Percentiles rank a stretch among this genome's conserved stretches.
Evolutionary conservation across 2,888 invertebrate genomes (phyloP).

Genomic region (Drymonia ruficornis): DNA sequence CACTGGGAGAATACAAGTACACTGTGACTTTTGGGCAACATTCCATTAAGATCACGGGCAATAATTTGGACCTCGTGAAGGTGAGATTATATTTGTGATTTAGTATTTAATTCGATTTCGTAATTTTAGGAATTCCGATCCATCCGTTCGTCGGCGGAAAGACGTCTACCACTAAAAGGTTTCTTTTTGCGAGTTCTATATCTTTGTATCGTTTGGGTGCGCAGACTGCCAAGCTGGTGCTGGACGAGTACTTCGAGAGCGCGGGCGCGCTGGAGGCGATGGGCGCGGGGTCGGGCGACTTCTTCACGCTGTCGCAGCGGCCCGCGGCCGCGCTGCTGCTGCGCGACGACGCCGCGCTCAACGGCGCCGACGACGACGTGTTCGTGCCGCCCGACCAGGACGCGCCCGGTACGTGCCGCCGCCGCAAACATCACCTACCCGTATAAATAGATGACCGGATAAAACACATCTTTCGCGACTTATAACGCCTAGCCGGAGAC

Average conservation of each 20-base stretch:
- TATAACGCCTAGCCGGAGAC: no score
- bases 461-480: not conserved
- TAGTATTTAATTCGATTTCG: no score
- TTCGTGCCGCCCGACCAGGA: slow-evolving; percentile 48
- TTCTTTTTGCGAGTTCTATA: not conserved
- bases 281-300: slow-evolving; percentile 80
- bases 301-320: slow-evolving; percentile 82
- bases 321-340: slow-evolving; percentile 78
- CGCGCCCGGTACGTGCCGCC: slow-evolving; percentile 13
- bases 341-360: slow-evolving; percentile 72
- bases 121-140: no score
- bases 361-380: slow-evolving; percentile 78
- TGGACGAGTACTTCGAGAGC: slow-evolving; percentile 93
- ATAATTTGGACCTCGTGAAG: slow-evolving; percentile 93
- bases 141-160: no score
- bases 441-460: not conserved
- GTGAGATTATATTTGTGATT: slow-evolving; percentile 65
- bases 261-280: slow-evolving; percentile 77
- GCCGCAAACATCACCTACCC: no score
- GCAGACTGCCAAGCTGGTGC: slow-evolving; percentile 93
- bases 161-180: no score
- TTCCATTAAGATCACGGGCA: slow-evolving; percentile 93
- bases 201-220: not conserved
- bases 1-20: slow-evolving; percentile 94
- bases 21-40: slow-evolving; percentile 93